Base-by-base conservation (phyloP, 2,113 vertebrate genomes). In the Desmodus rotundus region DNA sequence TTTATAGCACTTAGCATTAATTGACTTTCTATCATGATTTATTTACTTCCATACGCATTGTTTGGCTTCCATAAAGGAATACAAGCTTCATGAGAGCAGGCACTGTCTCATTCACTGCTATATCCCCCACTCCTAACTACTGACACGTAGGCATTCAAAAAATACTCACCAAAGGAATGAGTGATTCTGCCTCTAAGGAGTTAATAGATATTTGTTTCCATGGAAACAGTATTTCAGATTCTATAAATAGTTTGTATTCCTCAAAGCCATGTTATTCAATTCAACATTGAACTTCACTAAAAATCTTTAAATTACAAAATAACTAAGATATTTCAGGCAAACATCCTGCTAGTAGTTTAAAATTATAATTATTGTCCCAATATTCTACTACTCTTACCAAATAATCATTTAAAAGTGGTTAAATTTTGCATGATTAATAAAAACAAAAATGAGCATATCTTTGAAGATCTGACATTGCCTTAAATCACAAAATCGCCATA, bases 401-500 rank as follows among this genome's bases (percentile, higher is more conserved):
- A 80, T 91, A 97, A 87, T 88, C 20, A 80, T 77, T 97, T 83
- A 24, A 82, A 38, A 13, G 87, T 56, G 73, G 26, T 41, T 90
- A n/a, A 63, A 45, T n/a, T 68, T 80, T 93, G 33, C 15, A 80
- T 90, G 38, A 97, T 72, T 95, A 95, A 94, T 17, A 90, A 96
- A 84, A 95, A 90, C n/a, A 98, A 96, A 24, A 63, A 89, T 65
- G 26, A 95, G 85, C 17, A 43, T n/a, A 84, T 89, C 45, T 94
- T 89, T 88, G 92, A 95, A 20, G 38, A 93, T 77, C 93, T 97
- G n/a, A 97, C 91, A 92, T 91, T 96, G 81, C 13, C 61, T 91
- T 95, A 86, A 95, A 94, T 95, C 3, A 97, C 17, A 97, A 70
- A 96, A 94, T 85, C 84, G 63, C 80, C 73, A 67, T 45, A 26